phyloP scores from a whole-genome alignment of 2,888 invertebrate genomes.

The Mechanitis messenoides region DNA sequence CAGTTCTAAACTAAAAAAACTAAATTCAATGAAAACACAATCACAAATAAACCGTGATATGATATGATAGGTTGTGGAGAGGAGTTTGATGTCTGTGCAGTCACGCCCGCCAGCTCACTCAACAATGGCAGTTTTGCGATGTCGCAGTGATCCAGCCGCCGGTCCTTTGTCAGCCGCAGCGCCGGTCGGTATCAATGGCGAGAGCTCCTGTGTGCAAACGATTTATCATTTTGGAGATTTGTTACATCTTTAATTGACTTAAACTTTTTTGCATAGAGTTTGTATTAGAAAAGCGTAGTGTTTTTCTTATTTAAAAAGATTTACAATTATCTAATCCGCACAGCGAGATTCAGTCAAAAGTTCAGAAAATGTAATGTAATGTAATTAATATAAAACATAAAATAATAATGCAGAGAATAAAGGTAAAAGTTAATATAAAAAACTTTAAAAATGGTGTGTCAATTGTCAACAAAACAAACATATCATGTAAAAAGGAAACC shows the following conservation, averaged over 20 bases:
- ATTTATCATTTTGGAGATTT: conserved; percentile 34
- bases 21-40: no score
- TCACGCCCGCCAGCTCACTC: conserved; percentile 48
- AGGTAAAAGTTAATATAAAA: no score
- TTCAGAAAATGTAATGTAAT: no score
- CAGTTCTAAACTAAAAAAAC: no score
- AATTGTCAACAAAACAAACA: conserved; percentile 4
- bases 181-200: conserved; percentile 49
- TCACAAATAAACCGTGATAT: no score
- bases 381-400: no score
- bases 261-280: neutral
- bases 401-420: no score
- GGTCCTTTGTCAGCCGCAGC: conserved; percentile 34
- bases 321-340: no score
- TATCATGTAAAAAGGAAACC: conserved; percentile 4
- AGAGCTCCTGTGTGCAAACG: conserved; percentile 27
- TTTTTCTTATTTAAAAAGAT: no score
- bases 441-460: neutral
- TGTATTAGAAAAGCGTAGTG: neutral
- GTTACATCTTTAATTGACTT: conserved; percentile 12
- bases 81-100: conserved; percentile 14
- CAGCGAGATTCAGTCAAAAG: no score
- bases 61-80: no score
- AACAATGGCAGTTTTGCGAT: conserved; percentile 40
- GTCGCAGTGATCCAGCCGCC: conserved; percentile 34